Percentiles rank a stretch among this genome's conserved stretches.
Evolutionary conservation across 2,888 invertebrate species (phyloP).

Genomic region (Andrena chrysosceles): DNA sequence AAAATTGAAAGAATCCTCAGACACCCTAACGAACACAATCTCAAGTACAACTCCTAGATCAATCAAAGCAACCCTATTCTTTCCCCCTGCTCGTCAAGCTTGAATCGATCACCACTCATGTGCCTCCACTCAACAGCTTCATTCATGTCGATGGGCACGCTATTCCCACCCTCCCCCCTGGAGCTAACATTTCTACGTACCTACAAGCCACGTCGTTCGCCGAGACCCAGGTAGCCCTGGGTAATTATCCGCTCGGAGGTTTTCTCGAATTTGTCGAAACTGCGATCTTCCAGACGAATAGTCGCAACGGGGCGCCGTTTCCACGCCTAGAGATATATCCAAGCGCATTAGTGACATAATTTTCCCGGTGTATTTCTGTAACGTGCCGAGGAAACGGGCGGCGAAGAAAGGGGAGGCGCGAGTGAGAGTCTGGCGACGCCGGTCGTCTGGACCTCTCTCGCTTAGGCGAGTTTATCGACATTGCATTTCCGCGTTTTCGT

Average conservation of each 20-base stretch:
- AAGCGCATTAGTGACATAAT: conserved; percentile 80
- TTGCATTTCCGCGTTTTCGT: conserved; percentile 81
- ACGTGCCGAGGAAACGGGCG: conserved; percentile 65
- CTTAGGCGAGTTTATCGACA: conserved; percentile 71
- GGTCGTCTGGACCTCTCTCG: conserved; percentile 64
- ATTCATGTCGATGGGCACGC: neutral
- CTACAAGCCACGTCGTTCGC: neutral
- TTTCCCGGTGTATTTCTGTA: conserved; percentile 79
- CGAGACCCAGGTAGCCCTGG: neutral
- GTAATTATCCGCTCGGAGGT: conserved; percentile 1
- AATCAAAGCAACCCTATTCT: too few relatives aligned
- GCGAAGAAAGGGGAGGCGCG: conserved; percentile 58
- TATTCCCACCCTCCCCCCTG: neutral
- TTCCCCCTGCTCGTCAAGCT: too few relatives aligned
- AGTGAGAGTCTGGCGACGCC: conserved; percentile 72
- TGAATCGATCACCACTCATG: too few relatives aligned
- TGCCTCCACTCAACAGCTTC: neutral
- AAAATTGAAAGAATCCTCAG: neutral
- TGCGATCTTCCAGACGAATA: conserved; percentile 24
- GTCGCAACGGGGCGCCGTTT: conserved; percentile 53
- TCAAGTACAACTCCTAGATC: too few relatives aligned
- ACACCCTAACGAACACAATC: too few relatives aligned
- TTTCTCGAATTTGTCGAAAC: neutral
- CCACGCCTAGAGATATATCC: conserved; percentile 69
- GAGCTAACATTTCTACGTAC: conserved; percentile 1